Conservation (phyloP, 2,113 vertebrate species). For the Asarcornis scutulata region DNA sequence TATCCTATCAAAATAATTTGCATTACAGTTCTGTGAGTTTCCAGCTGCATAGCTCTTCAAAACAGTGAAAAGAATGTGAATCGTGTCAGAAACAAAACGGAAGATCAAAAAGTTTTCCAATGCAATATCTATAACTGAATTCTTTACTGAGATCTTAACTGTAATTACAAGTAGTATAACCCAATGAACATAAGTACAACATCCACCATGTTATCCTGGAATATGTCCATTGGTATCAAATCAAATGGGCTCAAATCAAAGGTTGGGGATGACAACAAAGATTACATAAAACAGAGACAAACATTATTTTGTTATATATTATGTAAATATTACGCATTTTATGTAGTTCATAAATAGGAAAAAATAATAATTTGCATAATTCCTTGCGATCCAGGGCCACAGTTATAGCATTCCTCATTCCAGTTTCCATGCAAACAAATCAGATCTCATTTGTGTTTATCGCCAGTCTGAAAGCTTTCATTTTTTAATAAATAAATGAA, state of each 20-base stretch:
- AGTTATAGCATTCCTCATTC: neutral
- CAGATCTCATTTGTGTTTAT: neutral
- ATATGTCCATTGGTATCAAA: neutral
- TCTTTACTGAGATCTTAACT: neutral
- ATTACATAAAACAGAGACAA: neutral
- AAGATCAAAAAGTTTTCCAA: neutral
- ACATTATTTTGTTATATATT: neutral
- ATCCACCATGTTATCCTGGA: neutral
- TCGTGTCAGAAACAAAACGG: neutral
- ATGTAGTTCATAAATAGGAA: neutral
- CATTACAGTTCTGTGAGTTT: neutral
- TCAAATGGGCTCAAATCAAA: neutral
- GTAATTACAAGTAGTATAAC: neutral
- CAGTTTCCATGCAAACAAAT: neutral
- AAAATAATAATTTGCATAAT: neutral
- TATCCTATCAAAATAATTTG: neutral
- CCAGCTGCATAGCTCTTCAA: neutral
- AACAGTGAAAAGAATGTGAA: neutral
- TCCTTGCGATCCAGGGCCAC: fast-evolving
- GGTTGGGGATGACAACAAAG: neutral
- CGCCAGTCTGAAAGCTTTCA: neutral
- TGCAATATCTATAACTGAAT: neutral
- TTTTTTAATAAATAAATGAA: neutral
- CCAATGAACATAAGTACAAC: neutral
- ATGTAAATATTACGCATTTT: neutral